Conservation (phyloP, 2,888 invertebrate species). For the Ceramica pisi region DNA sequence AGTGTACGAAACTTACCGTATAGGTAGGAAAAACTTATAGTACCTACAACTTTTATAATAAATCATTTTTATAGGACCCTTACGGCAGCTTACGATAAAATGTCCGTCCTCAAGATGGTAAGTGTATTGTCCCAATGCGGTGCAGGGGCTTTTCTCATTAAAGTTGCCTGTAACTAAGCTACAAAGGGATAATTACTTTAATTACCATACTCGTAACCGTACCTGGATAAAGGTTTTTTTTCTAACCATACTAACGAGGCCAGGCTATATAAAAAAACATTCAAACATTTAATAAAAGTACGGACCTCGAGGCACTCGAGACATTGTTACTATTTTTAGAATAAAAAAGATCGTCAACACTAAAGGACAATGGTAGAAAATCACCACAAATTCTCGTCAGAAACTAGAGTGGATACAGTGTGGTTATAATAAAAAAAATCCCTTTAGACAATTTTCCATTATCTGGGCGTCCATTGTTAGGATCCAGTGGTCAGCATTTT, state of each 20-base stretch:
- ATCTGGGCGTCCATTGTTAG: conserved; percentile 86
- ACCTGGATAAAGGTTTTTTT: conserved; percentile 33
- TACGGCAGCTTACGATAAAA: conserved; percentile 54
- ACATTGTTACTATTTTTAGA: conserved; percentile 36
- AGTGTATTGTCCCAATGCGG: conserved; percentile 47
- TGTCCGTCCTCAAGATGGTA: conserved; percentile 40
- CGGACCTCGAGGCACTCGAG: conserved; percentile 19
- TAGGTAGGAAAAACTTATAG: conserved; percentile 41
- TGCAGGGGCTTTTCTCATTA: conserved; percentile 55
- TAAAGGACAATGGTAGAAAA: conserved; percentile 76
- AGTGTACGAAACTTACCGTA: conserved; percentile 39
- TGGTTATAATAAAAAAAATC: conserved; percentile 87
- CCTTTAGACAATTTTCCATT: conserved; percentile 89
- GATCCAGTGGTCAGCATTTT: conserved; percentile 86
- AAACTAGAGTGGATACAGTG: conserved; percentile 79
- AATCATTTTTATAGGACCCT: conserved; percentile 64
- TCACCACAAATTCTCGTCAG: conserved; percentile 82
- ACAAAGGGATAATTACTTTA: conserved; percentile 58
- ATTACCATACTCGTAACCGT: conserved; percentile 52
- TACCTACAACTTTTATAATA: conserved; percentile 54
- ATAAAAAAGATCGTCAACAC: conserved; percentile 63
- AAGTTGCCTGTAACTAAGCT: conserved; percentile 55
- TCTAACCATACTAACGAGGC: background rate
- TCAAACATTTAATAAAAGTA: conserved; percentile 20
- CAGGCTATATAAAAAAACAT: conserved; percentile 13